These are phyloP conservation scores for Bombus superbus DNA, from an alignment of 1,140 invertebrate genomes.

Conservation along the genomic window DNA sequence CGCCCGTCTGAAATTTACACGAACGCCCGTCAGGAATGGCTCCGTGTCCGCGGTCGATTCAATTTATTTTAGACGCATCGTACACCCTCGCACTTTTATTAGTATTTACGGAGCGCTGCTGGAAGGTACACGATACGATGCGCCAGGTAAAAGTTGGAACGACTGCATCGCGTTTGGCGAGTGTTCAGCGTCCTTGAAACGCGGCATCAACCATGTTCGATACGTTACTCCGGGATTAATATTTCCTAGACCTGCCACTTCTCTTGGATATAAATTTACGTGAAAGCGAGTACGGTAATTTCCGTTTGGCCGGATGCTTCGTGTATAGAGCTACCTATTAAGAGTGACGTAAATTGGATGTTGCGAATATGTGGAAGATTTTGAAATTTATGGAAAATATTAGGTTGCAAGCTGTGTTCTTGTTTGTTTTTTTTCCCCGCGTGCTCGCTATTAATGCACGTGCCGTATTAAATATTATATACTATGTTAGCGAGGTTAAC, in stretches of 20 bases:
- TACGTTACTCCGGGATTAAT: constrained; percentile 44
- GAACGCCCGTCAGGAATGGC: constrained; percentile 26
- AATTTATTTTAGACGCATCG: constrained; percentile 66
- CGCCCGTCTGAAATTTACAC: constrained; percentile 33
- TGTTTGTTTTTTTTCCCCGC: neutral
- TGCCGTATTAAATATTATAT: neutral
- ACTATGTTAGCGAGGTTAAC: neutral
- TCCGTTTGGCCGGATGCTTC: neutral
- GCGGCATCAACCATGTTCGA: constrained; percentile 51
- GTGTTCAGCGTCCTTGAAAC: constrained; percentile 68
- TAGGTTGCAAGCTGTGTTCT: neutral
- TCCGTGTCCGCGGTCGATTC: constrained; percentile 58
- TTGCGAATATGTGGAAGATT: neutral
- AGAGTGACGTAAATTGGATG: neutral
- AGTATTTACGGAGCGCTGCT: constrained; percentile 58
- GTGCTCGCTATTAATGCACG: neutral
- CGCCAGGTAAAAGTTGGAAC: constrained; percentile 53
- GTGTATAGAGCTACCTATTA: neutral
- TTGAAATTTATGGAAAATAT: neutral
- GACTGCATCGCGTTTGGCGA: constrained; percentile 63
- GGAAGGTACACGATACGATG: constrained; percentile 34
- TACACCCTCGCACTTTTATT: constrained; percentile 59
- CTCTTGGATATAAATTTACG: constrained; percentile 19
- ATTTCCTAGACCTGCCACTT: constrained; percentile 20
- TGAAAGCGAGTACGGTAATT: constrained; percentile 18